phyloP scores from a whole-genome alignment of 2,797 vertebrate genomes.

The Liparis tanakae region DNA sequence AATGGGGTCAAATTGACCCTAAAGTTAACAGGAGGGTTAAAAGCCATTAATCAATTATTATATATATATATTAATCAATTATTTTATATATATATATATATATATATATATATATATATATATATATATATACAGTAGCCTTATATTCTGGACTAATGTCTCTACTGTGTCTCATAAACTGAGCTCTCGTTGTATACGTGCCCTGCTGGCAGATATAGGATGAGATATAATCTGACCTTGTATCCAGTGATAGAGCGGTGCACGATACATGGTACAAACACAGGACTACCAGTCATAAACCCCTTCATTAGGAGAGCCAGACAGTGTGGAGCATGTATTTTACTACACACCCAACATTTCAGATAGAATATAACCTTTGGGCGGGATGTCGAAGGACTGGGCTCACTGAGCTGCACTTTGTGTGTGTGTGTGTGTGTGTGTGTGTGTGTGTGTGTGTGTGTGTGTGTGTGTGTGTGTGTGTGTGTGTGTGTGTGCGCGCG shows the following conservation, averaged over 20 bases:
- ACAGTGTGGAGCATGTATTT: slow-evolving; percentile 87
- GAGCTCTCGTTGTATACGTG: slow-evolving; percentile 31
- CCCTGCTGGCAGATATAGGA: slow-evolving; percentile 51
- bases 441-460: too few relatives aligned
- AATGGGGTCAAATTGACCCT: too few relatives aligned
- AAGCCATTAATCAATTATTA: slow-evolving; percentile 2
- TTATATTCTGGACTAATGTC: slow-evolving; percentile 25
- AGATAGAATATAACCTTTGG: slow-evolving; percentile 86
- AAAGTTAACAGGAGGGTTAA: too few relatives aligned
- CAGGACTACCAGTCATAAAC: slow-evolving; percentile 78
- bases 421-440: slow-evolving; percentile 51
- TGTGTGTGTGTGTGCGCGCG: background rate
- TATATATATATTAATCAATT: too few relatives aligned
- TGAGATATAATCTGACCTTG: slow-evolving; percentile 69
- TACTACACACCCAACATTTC: slow-evolving; percentile 88
- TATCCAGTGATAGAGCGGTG: slow-evolving; percentile 57
- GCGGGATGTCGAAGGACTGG: slow-evolving; percentile 81
- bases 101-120: too few relatives aligned
- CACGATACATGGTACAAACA: slow-evolving; percentile 81
- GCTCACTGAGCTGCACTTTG: slow-evolving; percentile 63
- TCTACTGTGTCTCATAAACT: slow-evolving; percentile 33
- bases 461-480: too few relatives aligned
- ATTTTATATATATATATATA: too few relatives aligned
- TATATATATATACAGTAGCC: slow-evolving; percentile 12
- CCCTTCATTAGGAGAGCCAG: slow-evolving; percentile 86